Evolutionary conservation across 2,113 vertebrate species (phyloP), one percentile per base, ranked within the genome.

Genomic region (Sorex araneus): DNA sequence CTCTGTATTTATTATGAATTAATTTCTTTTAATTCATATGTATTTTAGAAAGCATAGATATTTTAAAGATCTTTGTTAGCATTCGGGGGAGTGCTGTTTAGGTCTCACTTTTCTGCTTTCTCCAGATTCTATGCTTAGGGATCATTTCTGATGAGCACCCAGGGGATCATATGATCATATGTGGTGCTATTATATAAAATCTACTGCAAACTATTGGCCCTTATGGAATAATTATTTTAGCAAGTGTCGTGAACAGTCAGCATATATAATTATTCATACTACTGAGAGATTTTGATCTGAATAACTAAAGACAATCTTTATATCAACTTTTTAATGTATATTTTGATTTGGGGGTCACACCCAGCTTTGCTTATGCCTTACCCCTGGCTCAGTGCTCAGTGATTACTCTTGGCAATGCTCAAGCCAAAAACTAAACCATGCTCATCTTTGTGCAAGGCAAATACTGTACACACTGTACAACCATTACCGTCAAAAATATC

Each of bases 271-370:
- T 91, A 92, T 82, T 97, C 85, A 92, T 80, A 90, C 69, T 92
- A n/a, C 64, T 95, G 84, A 95, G 57, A 97, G 50, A 75, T 80
- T 95, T 96, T 97, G 90, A 95, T 95, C 64, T 76, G 57, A 82
- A 77, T 89, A 89, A 84, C 88, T 90, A 90, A 75, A 95, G 95
- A 83, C 7, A 21, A 69, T 60, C 43, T 45, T 18, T 64, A 87
- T 88, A 63, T 83, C 18, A 69, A 16, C n/a, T 75, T 80, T 40
- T 36, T 2, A 36, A 71, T 96, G 89, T 71, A 60, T 21, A 60
- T 64, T 25, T 94, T 93, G 32, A 94, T 89, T 95, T 96, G 43
- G 87, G 84, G 23, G 90, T 96, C 93, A 92, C 54, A 54, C 18
- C 12, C 54, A 54, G 54, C 18, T 54, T 54, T 54, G 54, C 54